Evolutionary conservation across 1,140 invertebrate species (phyloP).

Genomic region (Drosophila sturtevanti): DNA sequence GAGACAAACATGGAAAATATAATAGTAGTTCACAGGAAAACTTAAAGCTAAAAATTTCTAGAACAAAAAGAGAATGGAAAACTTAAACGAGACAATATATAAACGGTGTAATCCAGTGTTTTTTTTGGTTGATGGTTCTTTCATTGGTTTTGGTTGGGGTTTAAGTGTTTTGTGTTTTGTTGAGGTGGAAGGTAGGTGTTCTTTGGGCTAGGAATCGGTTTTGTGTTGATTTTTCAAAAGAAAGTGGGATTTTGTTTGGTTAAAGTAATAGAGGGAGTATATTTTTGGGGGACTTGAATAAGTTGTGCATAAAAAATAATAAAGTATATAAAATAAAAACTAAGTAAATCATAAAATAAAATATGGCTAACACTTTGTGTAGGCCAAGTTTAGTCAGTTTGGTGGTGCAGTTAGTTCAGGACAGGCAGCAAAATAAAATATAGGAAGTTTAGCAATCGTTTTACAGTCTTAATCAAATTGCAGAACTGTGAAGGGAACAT

Average conservation of each 20-base stretch:
- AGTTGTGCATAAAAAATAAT: constrained; percentile 37
- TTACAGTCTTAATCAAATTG: constrained; percentile 60
- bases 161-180: constrained; percentile 41
- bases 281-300: constrained; percentile 37
- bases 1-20: constrained; percentile 20
- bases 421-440: constrained; percentile 27
- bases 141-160: constrained; percentile 43
- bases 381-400: constrained; percentile 23
- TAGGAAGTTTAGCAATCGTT: constrained; percentile 21
- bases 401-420: constrained; percentile 60
- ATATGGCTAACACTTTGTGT: constrained; percentile 12
- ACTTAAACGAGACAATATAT: constrained; percentile 71
- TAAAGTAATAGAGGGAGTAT: constrained; percentile 36
- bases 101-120: constrained; percentile 59
- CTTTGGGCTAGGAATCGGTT: constrained; percentile 33
- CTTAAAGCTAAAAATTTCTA: constrained; percentile 67
- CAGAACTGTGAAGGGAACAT: constrained; percentile 83
- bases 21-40: constrained; percentile 29
- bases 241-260: constrained; percentile 63
- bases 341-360: constrained; percentile 25
- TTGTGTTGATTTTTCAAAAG: constrained; percentile 47
- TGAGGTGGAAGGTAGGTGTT: constrained; percentile 31
- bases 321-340: constrained; percentile 35
- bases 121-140: constrained; percentile 31
- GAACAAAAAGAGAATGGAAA: constrained; percentile 39